Evolutionary conservation across 2,888 invertebrate genomes (phyloP), one percentile per base, ranked within the genome.

Genomic region (Blastobasis lacticolella): DNA sequence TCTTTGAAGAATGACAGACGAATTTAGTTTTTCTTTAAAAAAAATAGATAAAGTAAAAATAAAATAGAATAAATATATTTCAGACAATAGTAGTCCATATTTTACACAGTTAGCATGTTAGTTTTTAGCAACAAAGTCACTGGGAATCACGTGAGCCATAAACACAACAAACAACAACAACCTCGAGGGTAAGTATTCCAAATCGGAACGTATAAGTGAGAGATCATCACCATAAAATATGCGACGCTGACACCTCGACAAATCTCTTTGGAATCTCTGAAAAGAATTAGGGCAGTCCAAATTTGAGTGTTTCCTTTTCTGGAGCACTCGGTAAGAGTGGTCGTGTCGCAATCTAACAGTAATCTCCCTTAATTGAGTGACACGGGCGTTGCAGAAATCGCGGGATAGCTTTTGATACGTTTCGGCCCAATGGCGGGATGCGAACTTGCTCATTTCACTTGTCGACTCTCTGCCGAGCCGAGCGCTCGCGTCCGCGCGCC

Each of bases 371-470:
- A 73, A 78, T 73, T 74, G 70, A 71, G 59, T 60, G 65, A 62
- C 67, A 68, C 60, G 67, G 67, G 61, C 38, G 46, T 38, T 69
- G 67, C 65, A 53, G 49, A 54, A 54, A 52, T 47, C 48, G 58
- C 62, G 65, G 67, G 67, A 69, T 67, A 67, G 57, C 67, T 63
- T 61, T 63, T 69, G 66, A 63, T 66, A 60, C 57, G 58, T 58
- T 59, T 59, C 62, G 59, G 23, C 23, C 23, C 23, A 23, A 62
- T 54, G 63, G 62, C 68, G 75, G 77, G 77, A 57, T 64, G 67
- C 62, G 8, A n/a, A 9, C 67, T 66, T 66, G 67, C 59, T 58
- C 64, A 63, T 67, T 72, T 75, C 83, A 83, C 71, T 83, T 76
- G 75, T 70, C 71, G 67, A 69, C 63, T 64, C 67, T 71, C 64